phyloP scores from a whole-genome alignment of 2,113 vertebrate genomes.

The Xenopus borealis region DNA sequence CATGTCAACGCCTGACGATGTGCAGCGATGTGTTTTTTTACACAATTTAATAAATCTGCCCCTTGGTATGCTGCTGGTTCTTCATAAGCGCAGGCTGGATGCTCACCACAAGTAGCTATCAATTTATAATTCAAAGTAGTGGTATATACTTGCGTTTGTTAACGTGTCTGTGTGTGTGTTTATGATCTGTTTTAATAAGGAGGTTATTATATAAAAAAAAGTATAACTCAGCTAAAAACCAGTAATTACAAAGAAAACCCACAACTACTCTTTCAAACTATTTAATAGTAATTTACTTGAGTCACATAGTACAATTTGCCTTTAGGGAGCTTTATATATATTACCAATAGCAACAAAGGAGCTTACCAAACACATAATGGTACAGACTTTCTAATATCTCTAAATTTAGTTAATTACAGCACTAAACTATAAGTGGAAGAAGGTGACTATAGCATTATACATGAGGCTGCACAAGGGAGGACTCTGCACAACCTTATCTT shows the following conservation, averaged over 20 bases:
- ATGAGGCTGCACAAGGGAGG: constrained; percentile 31
- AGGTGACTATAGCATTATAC: constrained; percentile 28
- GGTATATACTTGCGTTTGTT: too few relatives aligned
- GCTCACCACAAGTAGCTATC: too few relatives aligned
- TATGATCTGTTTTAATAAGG: too few relatives aligned
- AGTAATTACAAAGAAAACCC: not conserved
- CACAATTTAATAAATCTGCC: too few relatives aligned
- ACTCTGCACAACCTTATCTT: constrained; percentile 37
- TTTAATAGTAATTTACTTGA: not conserved
- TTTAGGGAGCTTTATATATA: constrained; percentile 18
- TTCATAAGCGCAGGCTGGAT: too few relatives aligned
- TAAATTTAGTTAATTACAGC: constrained; percentile 38
- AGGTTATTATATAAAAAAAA: too few relatives aligned
- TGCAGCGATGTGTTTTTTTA: too few relatives aligned
- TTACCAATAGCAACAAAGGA: constrained; percentile 9
- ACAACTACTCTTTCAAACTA: too few relatives aligned
- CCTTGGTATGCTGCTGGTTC: too few relatives aligned
- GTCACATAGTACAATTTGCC: constrained; percentile 2
- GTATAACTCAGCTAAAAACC: not conserved
- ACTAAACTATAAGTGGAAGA: constrained; percentile 39
- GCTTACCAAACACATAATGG: constrained; percentile 19
- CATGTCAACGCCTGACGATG: too few relatives aligned
- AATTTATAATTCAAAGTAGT: too few relatives aligned
- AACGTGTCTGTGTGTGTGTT: too few relatives aligned
- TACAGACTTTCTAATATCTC: constrained; percentile 26